Base-by-base conservation (phyloP, 2,797 vertebrate species). In the Hoplostethus atlanticus region DNA sequence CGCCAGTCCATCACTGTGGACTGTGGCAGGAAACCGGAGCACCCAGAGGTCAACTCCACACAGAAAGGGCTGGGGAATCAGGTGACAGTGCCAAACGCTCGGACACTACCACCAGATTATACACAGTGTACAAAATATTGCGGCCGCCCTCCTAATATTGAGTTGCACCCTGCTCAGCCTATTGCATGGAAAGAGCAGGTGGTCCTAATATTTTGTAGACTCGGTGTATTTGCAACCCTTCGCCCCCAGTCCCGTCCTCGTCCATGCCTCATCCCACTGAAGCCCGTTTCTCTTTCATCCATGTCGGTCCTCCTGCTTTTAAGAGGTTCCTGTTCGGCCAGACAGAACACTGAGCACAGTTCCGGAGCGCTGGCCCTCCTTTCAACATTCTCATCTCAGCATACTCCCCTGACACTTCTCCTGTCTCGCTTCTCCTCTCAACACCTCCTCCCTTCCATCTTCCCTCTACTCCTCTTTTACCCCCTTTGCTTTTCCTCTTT, bases 291-390 rank as follows among this genome's bases (percentile, higher is more conserved):
- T 85, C 77, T 88, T 85, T 91, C 77, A 85, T 90, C 78, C 77
- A 11, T 15, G 52, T 77, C 60, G 76, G 53, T 80, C 34, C 68
- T 84, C 81, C 81, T 76, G 56, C 82, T 71, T 86, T 87, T 55
- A 86, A 86, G 83, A 77, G 86, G 83, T 89, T 94, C 89, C 93
- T 96, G 96, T 93, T 95, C 81, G 92, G 87, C 93, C 96, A 95
- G 92, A 95, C 92, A 97, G 95, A 96, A 96, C 95, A 88, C 83
- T 77, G 84, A 95, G 92, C 91, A 91, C 91, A 86, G 88, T 89
- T 94, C 93, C 93, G 92, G 86, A 84, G 89, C 68, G 21, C 73
- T 79, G 86, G 80, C 84, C 83, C 81, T 86, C 76, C 81, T 79
- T 78, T 90, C 86, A 80, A 87, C 87, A 85, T 88, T 89, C 86